phyloP scores from a whole-genome alignment of 2,113 vertebrate species.

The Hystrix cristata region DNA sequence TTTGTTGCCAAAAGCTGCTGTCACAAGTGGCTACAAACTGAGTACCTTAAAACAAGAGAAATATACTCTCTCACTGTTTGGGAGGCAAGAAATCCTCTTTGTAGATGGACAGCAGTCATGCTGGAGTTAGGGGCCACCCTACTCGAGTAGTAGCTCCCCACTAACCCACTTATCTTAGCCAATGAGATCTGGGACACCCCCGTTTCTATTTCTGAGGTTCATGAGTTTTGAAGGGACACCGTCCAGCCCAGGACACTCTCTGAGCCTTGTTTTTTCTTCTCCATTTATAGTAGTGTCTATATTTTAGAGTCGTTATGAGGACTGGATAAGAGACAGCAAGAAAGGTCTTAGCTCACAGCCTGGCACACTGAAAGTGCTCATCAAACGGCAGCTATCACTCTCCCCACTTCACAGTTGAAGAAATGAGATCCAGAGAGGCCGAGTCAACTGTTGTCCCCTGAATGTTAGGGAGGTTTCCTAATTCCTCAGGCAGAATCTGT shows the following conservation, averaged over 20 bases:
- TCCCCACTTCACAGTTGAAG: not conserved
- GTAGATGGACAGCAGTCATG: not conserved
- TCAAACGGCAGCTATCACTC: not conserved
- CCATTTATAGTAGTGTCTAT: not conserved
- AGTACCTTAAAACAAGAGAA: not conserved
- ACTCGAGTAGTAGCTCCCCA: not conserved
- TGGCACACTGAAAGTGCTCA: not conserved
- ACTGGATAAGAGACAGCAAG: not conserved
- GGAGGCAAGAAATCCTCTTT: not conserved
- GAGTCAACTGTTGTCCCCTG: not conserved
- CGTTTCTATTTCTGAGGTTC: not conserved
- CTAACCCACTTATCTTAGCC: not conserved
- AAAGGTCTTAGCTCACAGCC: not conserved
- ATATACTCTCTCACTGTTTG: not conserved
- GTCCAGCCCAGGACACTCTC: not conserved
- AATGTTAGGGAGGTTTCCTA: not conserved
- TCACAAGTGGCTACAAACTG: not conserved
- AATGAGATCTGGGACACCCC: not conserved
- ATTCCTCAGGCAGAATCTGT: not conserved
- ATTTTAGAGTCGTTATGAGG: not conserved
- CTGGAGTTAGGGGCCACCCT: not conserved
- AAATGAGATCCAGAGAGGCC: not conserved
- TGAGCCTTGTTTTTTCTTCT: not conserved
- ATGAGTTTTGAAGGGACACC: not conserved
- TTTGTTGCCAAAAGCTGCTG: not conserved